Conservation (phyloP, 2,113 vertebrate species). For the Megaceryle maxima region DNA sequence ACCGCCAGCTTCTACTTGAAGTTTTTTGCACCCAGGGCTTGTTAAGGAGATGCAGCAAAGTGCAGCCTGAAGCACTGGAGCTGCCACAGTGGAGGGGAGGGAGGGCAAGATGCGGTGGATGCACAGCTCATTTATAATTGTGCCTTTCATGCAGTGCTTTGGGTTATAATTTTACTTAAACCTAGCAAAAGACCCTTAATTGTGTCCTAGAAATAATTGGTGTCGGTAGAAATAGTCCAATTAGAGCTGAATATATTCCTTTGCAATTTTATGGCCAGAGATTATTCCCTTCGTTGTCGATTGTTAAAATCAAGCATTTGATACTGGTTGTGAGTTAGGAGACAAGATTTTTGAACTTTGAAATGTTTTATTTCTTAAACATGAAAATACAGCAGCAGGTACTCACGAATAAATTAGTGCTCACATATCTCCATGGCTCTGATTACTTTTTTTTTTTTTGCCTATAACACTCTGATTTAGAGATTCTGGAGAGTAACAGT, state of each 20-base stretch:
- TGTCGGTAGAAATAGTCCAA: slow-evolving; percentile 64
- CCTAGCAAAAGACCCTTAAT: slow-evolving; percentile 59
- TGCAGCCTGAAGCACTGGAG: background rate
- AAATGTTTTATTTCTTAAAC: background rate
- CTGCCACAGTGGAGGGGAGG: background rate
- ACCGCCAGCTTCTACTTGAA: background rate
- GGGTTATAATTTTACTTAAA: slow-evolving; percentile 51
- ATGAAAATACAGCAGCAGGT: background rate
- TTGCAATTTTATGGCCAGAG: background rate
- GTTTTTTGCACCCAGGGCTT: background rate
- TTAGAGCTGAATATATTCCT: slow-evolving; percentile 50
- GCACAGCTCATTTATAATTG: slow-evolving; percentile 4
- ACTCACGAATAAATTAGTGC: background rate
- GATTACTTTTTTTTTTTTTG: background rate
- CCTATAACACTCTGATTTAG: background rate
- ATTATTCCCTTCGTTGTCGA: slow-evolving; percentile 24
- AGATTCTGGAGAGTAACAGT: background rate
- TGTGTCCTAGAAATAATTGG: slow-evolving; percentile 66
- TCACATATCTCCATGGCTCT: background rate
- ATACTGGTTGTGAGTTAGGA: slow-evolving; percentile 12
- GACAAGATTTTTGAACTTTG: background rate
- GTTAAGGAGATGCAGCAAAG: background rate
- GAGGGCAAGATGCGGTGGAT: background rate
- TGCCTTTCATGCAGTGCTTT: slow-evolving; percentile 5
- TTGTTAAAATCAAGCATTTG: background rate